Percentiles rank a stretch among this genome's conserved stretches.
Conservation (phyloP, 2,888 invertebrate genomes). For the Drosophila quasianomalipes region DNA sequence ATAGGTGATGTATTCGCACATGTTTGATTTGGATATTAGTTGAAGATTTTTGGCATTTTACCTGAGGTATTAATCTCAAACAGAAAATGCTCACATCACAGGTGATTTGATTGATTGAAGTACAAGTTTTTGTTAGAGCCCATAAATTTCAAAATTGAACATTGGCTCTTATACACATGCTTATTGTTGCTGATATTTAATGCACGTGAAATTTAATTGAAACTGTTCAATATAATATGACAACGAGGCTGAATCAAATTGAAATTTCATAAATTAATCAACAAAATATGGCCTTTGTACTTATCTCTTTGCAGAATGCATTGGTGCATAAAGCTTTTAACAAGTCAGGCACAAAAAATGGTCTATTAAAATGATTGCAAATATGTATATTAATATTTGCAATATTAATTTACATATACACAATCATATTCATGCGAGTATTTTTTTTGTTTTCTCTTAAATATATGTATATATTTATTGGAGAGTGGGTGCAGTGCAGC, state of each 20-base stretch:
- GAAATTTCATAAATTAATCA: constrained; percentile 56
- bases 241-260: constrained; percentile 18
- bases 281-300: constrained; percentile 26
- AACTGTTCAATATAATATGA: constrained; percentile 41
- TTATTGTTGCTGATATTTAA: constrained; percentile 6
- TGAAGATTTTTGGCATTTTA: constrained; percentile 8
- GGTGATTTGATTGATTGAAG: background rate
- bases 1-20: constrained; percentile 51
- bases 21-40: constrained; percentile 23
- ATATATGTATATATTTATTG: background rate
- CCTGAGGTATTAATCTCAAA: background rate
- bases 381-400: constrained; percentile 20
- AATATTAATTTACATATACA: constrained; percentile 7
- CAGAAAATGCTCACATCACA: background rate
- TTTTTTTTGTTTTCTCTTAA: background rate
- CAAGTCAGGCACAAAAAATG: constrained; percentile 56
- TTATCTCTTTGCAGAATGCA: constrained; percentile 32
- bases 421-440: constrained; percentile 13
- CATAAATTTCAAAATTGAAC: background rate
- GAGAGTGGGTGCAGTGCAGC: constrained; percentile 40
- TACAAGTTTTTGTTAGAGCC: background rate
- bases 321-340: constrained; percentile 61
- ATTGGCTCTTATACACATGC: background rate
- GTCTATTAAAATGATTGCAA: constrained; percentile 74
- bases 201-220: constrained; percentile 41